Base-by-base conservation (phyloP, 2,113 vertebrate species). In the Piaya cayana region DNA sequence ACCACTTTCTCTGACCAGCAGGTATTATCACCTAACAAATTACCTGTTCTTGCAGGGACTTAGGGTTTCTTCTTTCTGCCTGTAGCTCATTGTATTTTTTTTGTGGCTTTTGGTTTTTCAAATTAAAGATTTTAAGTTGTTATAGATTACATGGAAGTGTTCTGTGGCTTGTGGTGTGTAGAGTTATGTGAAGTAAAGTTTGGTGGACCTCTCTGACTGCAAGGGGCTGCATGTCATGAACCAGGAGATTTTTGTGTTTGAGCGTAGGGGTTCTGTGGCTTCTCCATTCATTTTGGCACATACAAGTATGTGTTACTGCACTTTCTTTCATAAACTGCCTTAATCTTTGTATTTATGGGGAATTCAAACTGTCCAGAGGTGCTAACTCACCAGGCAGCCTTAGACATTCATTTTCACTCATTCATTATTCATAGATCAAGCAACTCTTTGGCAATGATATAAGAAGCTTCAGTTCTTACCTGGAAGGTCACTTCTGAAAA, bases 101-200 rank as follows among this genome's bases (percentile, higher is more conserved):
- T 86, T 64, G 95, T 94, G 94, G 96, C 82, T 95, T 97, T 91
- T 93, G 96, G 95, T 94, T 96, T 97, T 94, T 88, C 95, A 97
- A 94, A 96, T 97, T 94, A 94, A 95, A 93, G 96, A 91, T 96
- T 94, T 94, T 96, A 96, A 96, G 96, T 97, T 94, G 94, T 92
- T 94, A 78, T 52, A 92, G 94, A 97, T 97, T 96, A 95, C 8
- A 30, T 90, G 91, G 76, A 97, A 97, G 95, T 95, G 94, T 93
- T 95, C 84, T 96, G 94, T 97, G 96, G 96, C 91, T 96, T 97
- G 95, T 96, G 96, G 96, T 81, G 34, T 56, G 50, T 74, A 12
- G 36, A 95, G 86, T 92, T 93, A 95, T 88, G 94, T 81, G 72
- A 64, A 93, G 60, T 86, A 47, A 78, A 90, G 71, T 70, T 88